Evolutionary conservation across 2,888 invertebrate genomes (phyloP).

Genomic region (Lumbricus terrestris): DNA sequence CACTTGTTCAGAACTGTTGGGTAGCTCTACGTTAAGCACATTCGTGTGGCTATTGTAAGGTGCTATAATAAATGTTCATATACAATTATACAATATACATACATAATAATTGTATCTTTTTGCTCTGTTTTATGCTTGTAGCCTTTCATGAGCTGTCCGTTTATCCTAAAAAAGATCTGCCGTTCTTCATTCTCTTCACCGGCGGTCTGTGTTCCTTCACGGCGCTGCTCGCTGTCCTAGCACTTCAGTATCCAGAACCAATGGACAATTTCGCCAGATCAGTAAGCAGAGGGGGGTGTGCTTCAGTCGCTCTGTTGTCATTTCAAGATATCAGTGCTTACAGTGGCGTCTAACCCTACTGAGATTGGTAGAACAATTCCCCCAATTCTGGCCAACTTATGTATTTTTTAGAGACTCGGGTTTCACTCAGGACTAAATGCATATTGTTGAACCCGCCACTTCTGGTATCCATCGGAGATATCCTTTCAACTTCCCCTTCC

Average conservation of each 20-base stretch:
- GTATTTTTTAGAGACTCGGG: too few relatives aligned
- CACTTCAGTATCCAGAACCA: constrained; percentile 86
- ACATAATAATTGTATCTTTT: not conserved
- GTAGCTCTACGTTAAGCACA: too few relatives aligned
- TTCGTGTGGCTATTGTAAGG: too few relatives aligned
- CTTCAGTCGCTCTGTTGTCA: not conserved
- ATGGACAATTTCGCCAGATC: constrained; percentile 81
- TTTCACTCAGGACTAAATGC: too few relatives aligned
- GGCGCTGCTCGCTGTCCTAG: constrained; percentile 80
- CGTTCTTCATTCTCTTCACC: constrained; percentile 87
- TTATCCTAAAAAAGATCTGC: constrained; percentile 87
- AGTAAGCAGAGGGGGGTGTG: constrained; percentile 57
- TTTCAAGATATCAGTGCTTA: not conserved
- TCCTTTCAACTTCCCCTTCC: too few relatives aligned
- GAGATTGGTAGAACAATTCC: too few relatives aligned
- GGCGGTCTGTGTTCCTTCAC: constrained; percentile 89
- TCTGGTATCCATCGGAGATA: too few relatives aligned
- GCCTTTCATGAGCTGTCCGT: constrained; percentile 87
- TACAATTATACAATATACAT: too few relatives aligned
- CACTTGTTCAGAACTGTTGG: too few relatives aligned
- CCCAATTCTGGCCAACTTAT: too few relatives aligned
- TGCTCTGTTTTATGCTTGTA: constrained; percentile 37
- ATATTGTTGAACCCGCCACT: too few relatives aligned
- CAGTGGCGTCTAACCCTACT: not conserved
- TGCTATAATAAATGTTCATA: too few relatives aligned